Evolutionary conservation across 2,113 vertebrate species (phyloP).

Genomic region (Rhea pennata): DNA sequence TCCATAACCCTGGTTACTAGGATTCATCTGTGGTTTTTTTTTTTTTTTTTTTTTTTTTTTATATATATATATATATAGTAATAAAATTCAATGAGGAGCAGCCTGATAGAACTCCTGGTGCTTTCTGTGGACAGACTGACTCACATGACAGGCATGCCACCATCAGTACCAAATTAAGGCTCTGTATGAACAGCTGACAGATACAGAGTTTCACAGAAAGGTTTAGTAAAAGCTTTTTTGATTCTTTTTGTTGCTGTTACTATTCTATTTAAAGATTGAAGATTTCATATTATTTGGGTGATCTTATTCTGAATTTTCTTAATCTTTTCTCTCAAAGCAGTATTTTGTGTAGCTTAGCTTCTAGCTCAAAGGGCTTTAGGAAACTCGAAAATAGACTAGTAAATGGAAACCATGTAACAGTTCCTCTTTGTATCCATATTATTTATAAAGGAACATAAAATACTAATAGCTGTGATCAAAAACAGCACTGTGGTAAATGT

Average conservation of each 20-base stretch:
- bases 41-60: too few relatives aligned
- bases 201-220: background rate
- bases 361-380: background rate
- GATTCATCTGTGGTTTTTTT: conserved; percentile 38
- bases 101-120: background rate
- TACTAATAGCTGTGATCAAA: background rate
- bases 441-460: background rate
- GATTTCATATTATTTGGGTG: background rate
- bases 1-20: conserved; percentile 15
- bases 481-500: background rate
- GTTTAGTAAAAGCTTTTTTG: background rate
- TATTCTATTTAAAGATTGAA: background rate
- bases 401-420: background rate
- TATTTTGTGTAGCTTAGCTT: background rate
- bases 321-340: background rate
- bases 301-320: background rate
- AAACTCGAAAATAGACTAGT: background rate
- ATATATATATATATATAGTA: too few relatives aligned
- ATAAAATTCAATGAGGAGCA: conserved; percentile 27
- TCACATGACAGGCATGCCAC: background rate
- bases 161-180: background rate
- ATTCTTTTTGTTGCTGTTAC: background rate
- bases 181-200: background rate
- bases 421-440: background rate
- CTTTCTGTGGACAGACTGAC: background rate